Percentiles rank a stretch among this genome's conserved stretches.
phyloP scores from a whole-genome alignment of 2,113 vertebrate genomes.

The Brachirus orientalis region DNA sequence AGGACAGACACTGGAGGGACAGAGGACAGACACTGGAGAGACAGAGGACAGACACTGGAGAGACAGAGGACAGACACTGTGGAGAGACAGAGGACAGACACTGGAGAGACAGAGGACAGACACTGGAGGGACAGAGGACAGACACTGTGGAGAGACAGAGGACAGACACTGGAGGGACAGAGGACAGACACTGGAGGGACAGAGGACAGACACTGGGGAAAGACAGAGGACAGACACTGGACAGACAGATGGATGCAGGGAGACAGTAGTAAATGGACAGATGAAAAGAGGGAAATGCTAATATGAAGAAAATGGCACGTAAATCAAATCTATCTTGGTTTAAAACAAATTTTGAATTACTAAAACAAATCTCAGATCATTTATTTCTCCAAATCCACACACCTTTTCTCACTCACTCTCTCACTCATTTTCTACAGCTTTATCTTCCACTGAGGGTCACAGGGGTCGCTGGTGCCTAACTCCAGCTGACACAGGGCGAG shows the following conservation, averaged over 20 bases:
- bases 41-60: slow-evolving; percentile 42
- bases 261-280: slow-evolving; percentile 33
- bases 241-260: slow-evolving; percentile 31
- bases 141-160: no score
- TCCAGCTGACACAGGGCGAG: no score
- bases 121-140: slow-evolving; percentile 36
- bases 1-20: slow-evolving; percentile 42
- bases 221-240: slow-evolving; percentile 42
- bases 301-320: slow-evolving; percentile 3
- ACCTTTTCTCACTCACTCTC: no score
- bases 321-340: slow-evolving; percentile 8
- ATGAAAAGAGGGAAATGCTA: background rate
- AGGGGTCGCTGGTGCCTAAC: no score
- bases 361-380: background rate
- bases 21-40: slow-evolving; percentile 42
- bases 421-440: no score
- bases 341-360: background rate
- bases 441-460: no score
- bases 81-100: no score
- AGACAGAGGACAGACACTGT: slow-evolving; percentile 42
- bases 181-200: slow-evolving; percentile 42
- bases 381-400: background rate
- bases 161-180: slow-evolving; percentile 43
- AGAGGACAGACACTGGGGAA: slow-evolving; percentile 42
- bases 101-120: slow-evolving; percentile 44